These are phyloP conservation scores for Siniperca undulata DNA, from an alignment of 2,797 vertebrate species.

Conservation along the genomic window DNA sequence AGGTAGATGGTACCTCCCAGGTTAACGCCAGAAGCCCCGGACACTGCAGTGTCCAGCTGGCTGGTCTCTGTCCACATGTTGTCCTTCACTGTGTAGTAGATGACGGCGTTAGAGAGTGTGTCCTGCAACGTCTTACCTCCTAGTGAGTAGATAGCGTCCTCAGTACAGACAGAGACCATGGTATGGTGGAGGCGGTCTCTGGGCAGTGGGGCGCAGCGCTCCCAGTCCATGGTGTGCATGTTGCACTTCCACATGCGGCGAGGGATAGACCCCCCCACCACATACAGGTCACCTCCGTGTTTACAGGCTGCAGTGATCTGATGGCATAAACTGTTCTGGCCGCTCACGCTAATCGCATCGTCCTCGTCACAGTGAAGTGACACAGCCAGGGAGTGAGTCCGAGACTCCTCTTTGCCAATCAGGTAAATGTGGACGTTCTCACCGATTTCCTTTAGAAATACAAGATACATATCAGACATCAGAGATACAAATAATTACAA, in stretches of 20 bases:
- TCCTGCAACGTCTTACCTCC: slow-evolving; percentile 98
- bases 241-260: slow-evolving; percentile 99
- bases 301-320: slow-evolving; percentile 99
- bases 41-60: slow-evolving; percentile 95
- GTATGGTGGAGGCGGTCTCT: slow-evolving; percentile 97
- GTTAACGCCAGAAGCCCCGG: slow-evolving; percentile 95
- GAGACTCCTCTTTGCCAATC: slow-evolving; percentile 96
- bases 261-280: slow-evolving; percentile 97
- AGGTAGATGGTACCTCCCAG: slow-evolving; percentile 96
- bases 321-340: slow-evolving; percentile 98
- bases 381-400: slow-evolving; percentile 95
- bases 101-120: slow-evolving; percentile 95
- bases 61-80: slow-evolving; percentile 98
- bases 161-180: slow-evolving; percentile 92
- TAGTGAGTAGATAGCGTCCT: slow-evolving; percentile 96
- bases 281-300: slow-evolving; percentile 95
- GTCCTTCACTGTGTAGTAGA: slow-evolving; percentile 96
- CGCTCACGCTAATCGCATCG: slow-evolving; percentile 94
- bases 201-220: slow-evolving; percentile 96
- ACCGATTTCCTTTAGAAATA: slow-evolving; percentile 90
- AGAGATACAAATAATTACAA: neutral
- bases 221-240: slow-evolving; percentile 99
- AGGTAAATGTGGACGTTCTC: slow-evolving; percentile 99
- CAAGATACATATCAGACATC: neutral
- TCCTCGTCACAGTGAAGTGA: slow-evolving; percentile 97